Base-by-base conservation (phyloP, 1,140 invertebrate genomes). In the Magallana ariakensis region DNA sequence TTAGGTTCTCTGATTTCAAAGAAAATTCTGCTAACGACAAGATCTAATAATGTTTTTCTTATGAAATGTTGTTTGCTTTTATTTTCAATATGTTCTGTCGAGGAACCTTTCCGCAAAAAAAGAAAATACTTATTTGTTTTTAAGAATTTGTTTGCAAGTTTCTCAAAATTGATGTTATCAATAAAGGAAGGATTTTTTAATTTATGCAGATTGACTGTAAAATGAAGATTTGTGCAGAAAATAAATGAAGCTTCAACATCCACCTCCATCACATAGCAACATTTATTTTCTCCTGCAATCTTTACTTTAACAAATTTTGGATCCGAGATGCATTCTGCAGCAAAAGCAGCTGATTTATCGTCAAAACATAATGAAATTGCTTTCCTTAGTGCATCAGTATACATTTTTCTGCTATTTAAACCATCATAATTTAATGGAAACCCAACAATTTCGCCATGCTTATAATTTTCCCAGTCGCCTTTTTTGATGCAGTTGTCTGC, bases 241-340 rank as follows among this genome's bases (percentile, higher is more conserved):
- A 11, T 3, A 46, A 66, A 84, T 46, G 33, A 86, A 22, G 87
- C 60, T 66, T 86, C 81, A 8, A 88, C 62, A 81, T 88, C 87
- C 33, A 88, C 56, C 80, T 88, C 87, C 19, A 88, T 86, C 8
- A 86, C 87, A 86, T 54, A 88, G 19, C 26, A 56, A 16, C 11
- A 46, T 46, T 46, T 46, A 10, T 46, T 10, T 10, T 22, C 57
- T 16, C 54, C 54, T 3, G 11, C 11, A 13, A 62, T 19, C 22
- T 60, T 10, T 8, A 88, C 87, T 66, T 80, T 54, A 6, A 88
- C 80, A 56, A 88, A 88, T 26, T 81, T 82, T 11, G 85, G 87
- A 26, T 84, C 55, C 9, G 56, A 15, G 11, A 88, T 85, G 62
- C 87, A 88, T 66, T 62, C n/a, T 26, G 54, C n/a, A n/a, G 84